Evolutionary conservation across 2,888 invertebrate species (phyloP), one percentile per base, ranked within the genome.

Genomic region (Tetramorium bicarinatum): DNA sequence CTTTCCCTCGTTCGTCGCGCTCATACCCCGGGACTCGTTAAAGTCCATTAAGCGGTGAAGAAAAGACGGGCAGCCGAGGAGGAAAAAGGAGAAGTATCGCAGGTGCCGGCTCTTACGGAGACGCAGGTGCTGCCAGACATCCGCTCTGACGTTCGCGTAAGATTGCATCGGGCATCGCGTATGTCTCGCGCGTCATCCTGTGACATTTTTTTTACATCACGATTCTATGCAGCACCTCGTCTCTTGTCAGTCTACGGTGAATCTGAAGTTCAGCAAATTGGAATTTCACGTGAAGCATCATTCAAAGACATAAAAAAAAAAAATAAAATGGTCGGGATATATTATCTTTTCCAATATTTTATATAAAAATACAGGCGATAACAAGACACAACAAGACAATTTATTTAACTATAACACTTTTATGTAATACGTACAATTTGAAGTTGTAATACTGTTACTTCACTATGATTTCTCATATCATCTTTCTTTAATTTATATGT

Each of bases 1-100:
- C 44, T 21, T 34, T 49, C 21, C 44, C 66, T 67, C 66, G 66
- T 67, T 67, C 66, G 29, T 67, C 29, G 7, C 61, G 74, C 54
- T 69, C 66, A 52, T 72, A 69, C 66, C 66, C 66, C 54, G 71
- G 54, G 81, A 77, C 90, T 90, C 91, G 88, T 90, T 88, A 84
- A 86, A 90, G 83, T 84, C 86, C 87, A 87, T 88, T 88, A 88
- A 88, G 82, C 71, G 76, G 76, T 67, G 74, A 79, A 82, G 80
- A 81, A 86, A 87, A 75, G 72, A 87, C 84, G 74, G 80, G 71
- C 25, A 54, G 67, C 21, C 49, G 71, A 44, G 72, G 67, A 72
- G 71, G 76, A 64, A 59, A 49, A 41, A 67, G 34, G 15, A 69
- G 49, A 49, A 64, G 41, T 21, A 56, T 59, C 47, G 83, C 83